Evolutionary conservation across 2,113 vertebrate genomes (phyloP).

Genomic region (Tamias sibiricus): DNA sequence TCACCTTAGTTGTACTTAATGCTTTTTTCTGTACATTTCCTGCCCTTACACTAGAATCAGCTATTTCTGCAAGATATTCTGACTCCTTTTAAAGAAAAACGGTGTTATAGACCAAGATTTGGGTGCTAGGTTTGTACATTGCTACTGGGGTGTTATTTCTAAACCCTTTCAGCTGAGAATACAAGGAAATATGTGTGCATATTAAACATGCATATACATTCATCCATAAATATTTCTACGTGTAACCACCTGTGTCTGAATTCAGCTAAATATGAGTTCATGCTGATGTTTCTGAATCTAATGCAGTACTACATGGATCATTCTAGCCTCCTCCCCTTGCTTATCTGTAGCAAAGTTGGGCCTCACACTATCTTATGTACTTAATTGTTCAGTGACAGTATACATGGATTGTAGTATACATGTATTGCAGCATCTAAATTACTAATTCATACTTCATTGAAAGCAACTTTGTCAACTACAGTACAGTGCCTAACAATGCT

Average conservation of each 20-base stretch:
- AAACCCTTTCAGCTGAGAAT: background rate
- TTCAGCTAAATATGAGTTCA: background rate
- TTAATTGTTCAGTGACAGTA: background rate
- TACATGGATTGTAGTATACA: background rate
- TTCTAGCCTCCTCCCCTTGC: background rate
- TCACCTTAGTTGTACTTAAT: background rate
- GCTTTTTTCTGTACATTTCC: background rate
- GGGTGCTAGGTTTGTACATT: background rate
- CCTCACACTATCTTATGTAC: background rate
- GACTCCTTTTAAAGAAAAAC: background rate
- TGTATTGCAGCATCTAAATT: background rate
- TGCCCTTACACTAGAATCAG: background rate
- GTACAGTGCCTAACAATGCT: rapidly evolving
- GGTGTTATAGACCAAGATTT: background rate
- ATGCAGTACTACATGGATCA: background rate
- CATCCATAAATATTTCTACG: background rate
- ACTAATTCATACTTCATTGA: background rate
- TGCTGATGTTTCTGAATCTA: background rate
- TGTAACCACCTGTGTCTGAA: background rate
- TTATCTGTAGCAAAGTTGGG: background rate
- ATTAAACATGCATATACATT: background rate
- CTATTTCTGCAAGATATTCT: background rate
- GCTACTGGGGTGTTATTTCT: background rate
- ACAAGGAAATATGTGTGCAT: background rate
- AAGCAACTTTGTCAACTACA: background rate